Evolutionary conservation across 2,888 invertebrate species (phyloP).

Genomic region (Drosophila prostipennis): DNA sequence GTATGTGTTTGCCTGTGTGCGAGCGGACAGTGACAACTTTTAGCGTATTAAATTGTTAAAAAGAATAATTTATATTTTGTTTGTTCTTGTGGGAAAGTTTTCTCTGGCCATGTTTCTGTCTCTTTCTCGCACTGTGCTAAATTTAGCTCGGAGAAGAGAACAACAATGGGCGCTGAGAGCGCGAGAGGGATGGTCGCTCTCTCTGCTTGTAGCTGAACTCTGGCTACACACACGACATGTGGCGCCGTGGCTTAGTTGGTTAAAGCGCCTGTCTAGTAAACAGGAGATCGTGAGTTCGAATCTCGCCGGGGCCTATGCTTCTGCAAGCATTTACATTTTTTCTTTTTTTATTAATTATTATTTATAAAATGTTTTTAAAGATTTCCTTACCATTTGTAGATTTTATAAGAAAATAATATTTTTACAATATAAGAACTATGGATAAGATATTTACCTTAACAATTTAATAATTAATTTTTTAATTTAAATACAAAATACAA

Average conservation of each 20-base stretch:
- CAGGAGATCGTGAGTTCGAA: slow-evolving; percentile 85
- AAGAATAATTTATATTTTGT: slow-evolving; percentile 41
- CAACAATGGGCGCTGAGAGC: background rate
- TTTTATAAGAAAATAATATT: no score
- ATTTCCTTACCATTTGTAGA: no score
- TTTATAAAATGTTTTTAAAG: no score
- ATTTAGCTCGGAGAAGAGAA: slow-evolving; percentile 42
- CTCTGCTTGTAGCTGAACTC: slow-evolving; percentile 36
- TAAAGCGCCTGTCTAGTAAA: slow-evolving; percentile 85
- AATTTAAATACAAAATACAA: no score
- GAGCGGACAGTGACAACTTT: slow-evolving; percentile 38
- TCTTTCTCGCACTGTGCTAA: slow-evolving; percentile 33
- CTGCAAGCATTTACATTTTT: slow-evolving; percentile 13
- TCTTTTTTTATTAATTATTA: background rate
- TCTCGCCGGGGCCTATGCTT: slow-evolving; percentile 83
- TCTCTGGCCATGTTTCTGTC: background rate
- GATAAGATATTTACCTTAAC: no score
- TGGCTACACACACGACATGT: slow-evolving; percentile 23
- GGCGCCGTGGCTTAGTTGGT: slow-evolving; percentile 85
- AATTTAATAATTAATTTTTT: no score
- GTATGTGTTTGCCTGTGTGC: slow-evolving; percentile 13
- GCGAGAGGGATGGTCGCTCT: slow-evolving; percentile 5
- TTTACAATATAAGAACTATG: no score
- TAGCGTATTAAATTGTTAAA: slow-evolving; percentile 47
- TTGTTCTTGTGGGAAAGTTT: slow-evolving; percentile 40